Conservation (phyloP, 2,113 vertebrate genomes). For the Pterocles orientalis region DNA sequence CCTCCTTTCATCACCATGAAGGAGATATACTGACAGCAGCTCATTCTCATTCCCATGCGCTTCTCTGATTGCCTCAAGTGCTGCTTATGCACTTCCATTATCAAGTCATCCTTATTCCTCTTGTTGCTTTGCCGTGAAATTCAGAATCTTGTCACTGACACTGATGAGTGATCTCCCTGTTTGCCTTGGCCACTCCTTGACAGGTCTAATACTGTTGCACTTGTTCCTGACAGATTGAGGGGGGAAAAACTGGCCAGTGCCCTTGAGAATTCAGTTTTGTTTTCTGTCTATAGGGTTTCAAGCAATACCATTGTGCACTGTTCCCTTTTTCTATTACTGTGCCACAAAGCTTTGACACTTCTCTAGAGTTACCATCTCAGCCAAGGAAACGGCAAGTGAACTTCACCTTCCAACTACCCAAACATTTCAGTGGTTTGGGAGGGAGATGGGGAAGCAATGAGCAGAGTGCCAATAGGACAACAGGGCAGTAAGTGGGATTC, state of each 20-base stretch:
- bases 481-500: not conserved
- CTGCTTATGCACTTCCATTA: not conserved
- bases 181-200: not conserved
- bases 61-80: not conserved
- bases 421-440: not conserved
- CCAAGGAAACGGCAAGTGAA: not conserved
- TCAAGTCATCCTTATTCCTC: not conserved
- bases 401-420: not conserved
- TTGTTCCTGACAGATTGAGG: not conserved
- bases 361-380: not conserved
- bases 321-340: not conserved
- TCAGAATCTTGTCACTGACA: not conserved
- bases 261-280: not conserved
- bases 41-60: not conserved
- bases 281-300: not conserved
- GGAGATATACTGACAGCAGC: not conserved
- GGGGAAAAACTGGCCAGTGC: not conserved
- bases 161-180: not conserved
- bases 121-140: not conserved
- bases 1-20: not conserved
- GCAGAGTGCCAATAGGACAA: not conserved
- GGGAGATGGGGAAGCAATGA: not conserved
- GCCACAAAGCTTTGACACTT: not conserved
- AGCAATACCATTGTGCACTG: not conserved
- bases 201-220: not conserved